These are phyloP conservation scores for Pentalonia nigronervosa DNA, from an alignment of 1,140 invertebrate species.

Conservation along the genomic window DNA sequence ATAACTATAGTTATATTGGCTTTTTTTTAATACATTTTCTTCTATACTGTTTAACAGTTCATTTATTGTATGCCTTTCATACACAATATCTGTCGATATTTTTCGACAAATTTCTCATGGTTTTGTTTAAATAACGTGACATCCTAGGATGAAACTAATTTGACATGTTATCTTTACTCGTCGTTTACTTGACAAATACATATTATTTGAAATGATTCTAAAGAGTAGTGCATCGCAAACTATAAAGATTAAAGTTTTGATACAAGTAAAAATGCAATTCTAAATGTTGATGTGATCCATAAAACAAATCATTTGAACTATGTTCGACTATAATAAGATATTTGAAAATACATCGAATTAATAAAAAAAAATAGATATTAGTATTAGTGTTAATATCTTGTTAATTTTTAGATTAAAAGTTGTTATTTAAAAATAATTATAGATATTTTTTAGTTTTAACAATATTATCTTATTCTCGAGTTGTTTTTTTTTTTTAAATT, in stretches of 20 bases:
- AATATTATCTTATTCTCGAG: neutral
- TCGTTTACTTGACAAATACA: neutral
- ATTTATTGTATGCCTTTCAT: neutral
- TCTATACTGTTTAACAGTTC: neutral
- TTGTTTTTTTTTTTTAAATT: neutral
- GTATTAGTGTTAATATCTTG: neutral
- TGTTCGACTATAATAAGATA: neutral
- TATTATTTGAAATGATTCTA: neutral
- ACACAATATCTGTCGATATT: neutral
- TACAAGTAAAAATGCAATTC: neutral
- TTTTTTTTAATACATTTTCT: too few species aligned
- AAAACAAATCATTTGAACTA: neutral
- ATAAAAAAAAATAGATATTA: neutral
- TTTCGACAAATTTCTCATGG: neutral
- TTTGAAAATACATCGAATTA: neutral
- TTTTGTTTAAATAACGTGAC: neutral
- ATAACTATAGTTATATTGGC: too few species aligned
- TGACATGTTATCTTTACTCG: neutral
- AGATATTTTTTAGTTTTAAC: neutral
- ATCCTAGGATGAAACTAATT: neutral
- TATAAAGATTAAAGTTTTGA: neutral
- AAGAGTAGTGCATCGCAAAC: neutral
- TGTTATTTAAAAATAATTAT: neutral
- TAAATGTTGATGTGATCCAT: neutral
- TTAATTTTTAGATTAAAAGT: neutral